These are phyloP conservation scores for Cassiopea andromeda DNA, from an alignment of 30 jellyfish, hydroid and myxozoan species.

Conservation along the genomic window DNA sequence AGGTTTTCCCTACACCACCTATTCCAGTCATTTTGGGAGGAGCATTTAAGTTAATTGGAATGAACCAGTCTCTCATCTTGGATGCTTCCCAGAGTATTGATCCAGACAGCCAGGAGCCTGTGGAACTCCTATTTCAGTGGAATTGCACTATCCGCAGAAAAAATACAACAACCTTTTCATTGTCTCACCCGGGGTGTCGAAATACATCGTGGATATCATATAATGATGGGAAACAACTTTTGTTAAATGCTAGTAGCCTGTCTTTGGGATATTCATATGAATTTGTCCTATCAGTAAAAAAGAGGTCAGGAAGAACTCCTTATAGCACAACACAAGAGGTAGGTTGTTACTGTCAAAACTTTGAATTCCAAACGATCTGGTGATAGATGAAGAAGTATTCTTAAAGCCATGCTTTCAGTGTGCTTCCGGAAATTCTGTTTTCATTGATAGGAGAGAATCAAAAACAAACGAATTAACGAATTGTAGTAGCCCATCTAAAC, in stretches of 20 bases:
- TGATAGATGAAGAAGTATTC: too few relatives aligned
- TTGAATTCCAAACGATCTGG: too few relatives aligned
- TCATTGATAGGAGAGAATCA: too few relatives aligned
- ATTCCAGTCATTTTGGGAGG: constrained; percentile 91
- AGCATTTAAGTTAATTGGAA: constrained; percentile 51
- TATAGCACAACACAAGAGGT: constrained; percentile 64
- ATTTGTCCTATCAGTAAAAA: constrained; percentile 17
- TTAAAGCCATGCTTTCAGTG: too few relatives aligned
- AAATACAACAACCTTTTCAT: not conserved
- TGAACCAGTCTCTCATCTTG: constrained; percentile 49
- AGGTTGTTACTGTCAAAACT: not conserved
- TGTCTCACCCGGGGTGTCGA: not conserved
- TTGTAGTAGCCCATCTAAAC: too few relatives aligned
- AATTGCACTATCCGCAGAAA: constrained; percentile 8
- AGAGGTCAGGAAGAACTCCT: constrained; percentile 18
- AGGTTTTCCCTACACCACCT: constrained; percentile 70
- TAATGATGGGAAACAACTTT: not conserved
- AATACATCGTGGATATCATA: constrained; percentile 29
- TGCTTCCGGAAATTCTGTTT: too few relatives aligned
- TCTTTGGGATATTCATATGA: not conserved
- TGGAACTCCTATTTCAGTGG: constrained; percentile 59
- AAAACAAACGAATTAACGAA: too few relatives aligned
- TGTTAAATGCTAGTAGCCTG: constrained; percentile 29
- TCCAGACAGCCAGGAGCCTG: constrained; percentile 49
- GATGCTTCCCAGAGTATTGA: constrained; percentile 73